Conservation (phyloP, 2,113 vertebrate genomes). For the Colinus virginianus region DNA sequence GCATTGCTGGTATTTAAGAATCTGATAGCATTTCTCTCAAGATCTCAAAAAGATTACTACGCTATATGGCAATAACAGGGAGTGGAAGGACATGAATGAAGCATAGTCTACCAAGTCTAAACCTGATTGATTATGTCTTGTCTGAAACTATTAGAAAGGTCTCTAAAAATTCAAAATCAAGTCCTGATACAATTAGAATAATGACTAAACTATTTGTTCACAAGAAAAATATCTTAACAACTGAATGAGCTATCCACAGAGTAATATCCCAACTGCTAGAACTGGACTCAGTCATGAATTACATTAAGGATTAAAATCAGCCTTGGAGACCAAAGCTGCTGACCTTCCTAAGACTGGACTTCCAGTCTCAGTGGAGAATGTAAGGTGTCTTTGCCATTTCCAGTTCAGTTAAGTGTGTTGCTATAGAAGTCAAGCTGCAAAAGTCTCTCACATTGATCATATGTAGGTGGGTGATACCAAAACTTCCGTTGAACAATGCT, state of each 20-base stretch:
- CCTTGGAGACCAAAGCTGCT: neutral
- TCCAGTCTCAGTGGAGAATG: neutral
- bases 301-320: neutral
- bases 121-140: neutral
- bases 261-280: neutral
- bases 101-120: neutral
- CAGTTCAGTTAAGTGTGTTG: neutral
- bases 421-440: neutral
- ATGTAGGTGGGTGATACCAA: fast-evolving
- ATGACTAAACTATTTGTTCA: neutral
- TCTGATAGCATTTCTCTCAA: neutral
- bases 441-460: neutral
- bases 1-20: neutral
- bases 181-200: neutral
- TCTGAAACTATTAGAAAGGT: neutral
- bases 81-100: neutral
- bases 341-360: neutral
- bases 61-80: neutral
- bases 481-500: neutral
- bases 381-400: neutral
- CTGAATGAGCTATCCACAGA: neutral
- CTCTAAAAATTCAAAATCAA: neutral
- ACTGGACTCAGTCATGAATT: neutral
- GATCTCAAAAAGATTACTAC: neutral
- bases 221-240: neutral